Evolutionary conservation across 2,113 vertebrate genomes (phyloP), one percentile per base, ranked within the genome.

Genomic region (Podilymbus podiceps): DNA sequence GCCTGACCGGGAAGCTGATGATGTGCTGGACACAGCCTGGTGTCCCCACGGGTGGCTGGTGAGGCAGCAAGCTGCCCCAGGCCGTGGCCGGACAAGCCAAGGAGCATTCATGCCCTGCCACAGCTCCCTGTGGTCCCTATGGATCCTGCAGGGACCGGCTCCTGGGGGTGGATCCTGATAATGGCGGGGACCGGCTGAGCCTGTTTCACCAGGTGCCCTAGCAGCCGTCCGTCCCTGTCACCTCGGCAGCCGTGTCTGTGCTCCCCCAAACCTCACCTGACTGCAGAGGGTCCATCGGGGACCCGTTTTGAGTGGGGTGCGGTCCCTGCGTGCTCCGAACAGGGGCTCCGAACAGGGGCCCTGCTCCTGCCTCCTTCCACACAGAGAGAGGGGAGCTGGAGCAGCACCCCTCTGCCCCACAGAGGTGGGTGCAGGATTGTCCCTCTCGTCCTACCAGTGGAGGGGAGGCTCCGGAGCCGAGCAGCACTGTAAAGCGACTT

Each of bases 211-310:
- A 28, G 15, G 15, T 42, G 24, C 44, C 35, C 55, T 71, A 38
- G 28, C 22, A 88, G 40, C 2, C 2, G 64, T 10, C 18, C 46
- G 33, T n/a, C 23, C 33, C 59, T n/a, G 35, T 82, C 66, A 78
- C 14, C 3, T 2, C 59, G 33, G 2, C 0, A 0, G 25, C 5
- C 10, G 22, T 62, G 12, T 21, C 64, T 64, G 64, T 0, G 1
- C 6, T 38, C 35, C 25, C 63, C 6, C 0, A 30, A 33, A 31
- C 12, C 47, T 73, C 58, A 55, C 21, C 74, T 69, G 79, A 16
- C 21, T 38, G 44, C 55, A 50, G 69, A 69, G 40, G 40, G 31
- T 85, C 28, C 46, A 47, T 28, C 78, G 49, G 42, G 47, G 73
- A 63, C 46, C 59, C 35, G 8, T 38, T 72, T 16, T 85, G 53